Evolutionary conservation across 37 sponge, comb jelly and placozoan species (phyloP), one percentile per base, ranked within the genome.

Genomic region (Crambe crambe): DNA sequence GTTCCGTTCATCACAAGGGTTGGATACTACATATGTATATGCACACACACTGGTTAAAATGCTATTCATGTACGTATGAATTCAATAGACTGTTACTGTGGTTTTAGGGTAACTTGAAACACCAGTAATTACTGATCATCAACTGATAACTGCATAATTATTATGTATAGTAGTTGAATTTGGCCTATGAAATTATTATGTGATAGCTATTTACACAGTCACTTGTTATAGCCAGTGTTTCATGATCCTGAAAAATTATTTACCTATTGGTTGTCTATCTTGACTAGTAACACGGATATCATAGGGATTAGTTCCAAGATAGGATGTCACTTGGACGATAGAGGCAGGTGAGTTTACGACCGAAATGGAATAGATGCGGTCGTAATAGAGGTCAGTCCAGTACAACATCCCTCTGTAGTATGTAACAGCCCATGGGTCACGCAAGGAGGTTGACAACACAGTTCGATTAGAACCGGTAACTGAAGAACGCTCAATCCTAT

Each of bases 401-500:
- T 68, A 68, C 3, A 68, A 32, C 31, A 25, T 68, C 38, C 69
- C 69, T 36, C 37, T 20, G 32, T 68, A 36, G 38, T 68, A 68
- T 37, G 38, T 36, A 36, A 68, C 38, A 68, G 38, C 35, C 35
- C 38, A 68, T 5, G 69, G 69, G 31, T 68, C 69, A 20, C 69
- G 5, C 5, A 68, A 37, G 21, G 38, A 23, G 1, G 75, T 57
- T 29, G 9, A 9, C 1, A 74, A 21, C 5, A 58, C 31, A 22
- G 35, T 9, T 0, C 80, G 57, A 2, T 65, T 20, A 30, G 41
- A 67, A 23, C 94, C 94, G 66, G 81, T 72, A 22, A 56, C 67
- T 21, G 65, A 17, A 22, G 79, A 79, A 2, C 51, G 38, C 66
- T 89, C 84, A 29, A 93, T 42, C 42, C 29, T 58, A 41, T 83